Conservation (phyloP, 2,113 vertebrate species). For the Stigmatopora nigra region DNA sequence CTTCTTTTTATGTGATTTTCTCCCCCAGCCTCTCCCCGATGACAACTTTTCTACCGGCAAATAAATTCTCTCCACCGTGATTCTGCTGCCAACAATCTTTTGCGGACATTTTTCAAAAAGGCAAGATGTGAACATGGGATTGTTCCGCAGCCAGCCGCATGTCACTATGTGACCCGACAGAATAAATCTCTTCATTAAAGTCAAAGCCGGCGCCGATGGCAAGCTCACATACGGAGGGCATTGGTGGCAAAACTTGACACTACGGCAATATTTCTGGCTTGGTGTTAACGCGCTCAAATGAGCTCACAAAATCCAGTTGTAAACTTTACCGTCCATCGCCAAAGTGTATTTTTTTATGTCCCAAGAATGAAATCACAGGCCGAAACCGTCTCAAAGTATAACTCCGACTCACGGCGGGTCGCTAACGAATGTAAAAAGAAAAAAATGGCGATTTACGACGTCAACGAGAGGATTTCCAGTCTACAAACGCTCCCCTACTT, state of each 20-base stretch:
- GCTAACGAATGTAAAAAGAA: background rate
- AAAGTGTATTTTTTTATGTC: background rate
- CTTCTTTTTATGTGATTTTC: constrained; percentile 15
- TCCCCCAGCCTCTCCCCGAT: constrained; percentile 22
- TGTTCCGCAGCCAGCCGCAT: constrained; percentile 57
- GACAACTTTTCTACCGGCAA: constrained; percentile 36
- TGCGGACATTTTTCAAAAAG: background rate
- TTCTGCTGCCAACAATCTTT: constrained; percentile 36
- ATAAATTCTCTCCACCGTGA: constrained; percentile 36
- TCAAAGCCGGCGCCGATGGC: constrained; percentile 51
- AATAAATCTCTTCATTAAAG: constrained; percentile 61
- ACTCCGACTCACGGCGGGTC: background rate
- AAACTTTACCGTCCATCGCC: background rate
- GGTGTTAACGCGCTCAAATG: background rate
- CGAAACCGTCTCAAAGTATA: background rate
- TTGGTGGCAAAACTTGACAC: background rate
- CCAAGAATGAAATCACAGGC: background rate
- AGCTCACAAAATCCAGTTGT: background rate
- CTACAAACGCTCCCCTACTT: no score
- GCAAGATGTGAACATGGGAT: constrained; percentile 20
- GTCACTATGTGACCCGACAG: constrained; percentile 59
- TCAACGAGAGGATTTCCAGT: background rate
- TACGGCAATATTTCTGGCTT: background rate
- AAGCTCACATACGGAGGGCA: constrained; percentile 32
- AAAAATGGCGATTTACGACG: background rate